Evolutionary conservation across 2,888 invertebrate species (phyloP), one percentile per base, ranked within the genome.

Genomic region (Tiphia femorata): DNA sequence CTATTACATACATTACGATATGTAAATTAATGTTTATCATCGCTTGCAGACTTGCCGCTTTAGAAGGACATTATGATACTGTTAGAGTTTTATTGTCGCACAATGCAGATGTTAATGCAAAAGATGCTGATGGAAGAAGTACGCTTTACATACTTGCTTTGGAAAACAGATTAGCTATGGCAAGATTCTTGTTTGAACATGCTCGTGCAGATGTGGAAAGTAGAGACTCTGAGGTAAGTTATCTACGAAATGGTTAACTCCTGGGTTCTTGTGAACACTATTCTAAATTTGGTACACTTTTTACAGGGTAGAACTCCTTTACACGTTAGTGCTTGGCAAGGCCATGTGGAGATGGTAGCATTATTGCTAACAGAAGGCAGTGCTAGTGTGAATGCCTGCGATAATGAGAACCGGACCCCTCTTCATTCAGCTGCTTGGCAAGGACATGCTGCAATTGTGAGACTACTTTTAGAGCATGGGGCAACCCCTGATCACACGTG

Each of bases 361-460:
- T 84, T 96, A 23, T 85, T 97, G 20, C 87, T 97, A 43, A 89
- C 89, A 70, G 87, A 90, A 84, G 93, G 93, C n/a, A 90, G 91
- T 48, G 96, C 96, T 1, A 88, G 90, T 72, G 94, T 96, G 0
- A 95, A 97, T 81, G 94, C 94, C 0, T 90, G 92, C 62, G 96
- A 96, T 84, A 88, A 92, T 62, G 95, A 96, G 83, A 89, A 90
- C 63, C 88, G 97, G 56, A 96, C 96, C 0, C 95, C 97, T 0
- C 85, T 97, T 62, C 97, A 97, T 85, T 96, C 96, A 27, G 97
- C 97, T 12, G 94, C 96, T 47, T 97, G 97, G 97, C 95, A 97
- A 79, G 97, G 97, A 0, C 94, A 97, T 76, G 89, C 91, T 30
- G 88, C 90, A 43, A 95, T 95, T 33, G 94, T 97, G 65, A 88